phyloP scores from a whole-genome alignment of 1,140 invertebrate genomes.

The Paramacrobiotus metropolitanus region DNA sequence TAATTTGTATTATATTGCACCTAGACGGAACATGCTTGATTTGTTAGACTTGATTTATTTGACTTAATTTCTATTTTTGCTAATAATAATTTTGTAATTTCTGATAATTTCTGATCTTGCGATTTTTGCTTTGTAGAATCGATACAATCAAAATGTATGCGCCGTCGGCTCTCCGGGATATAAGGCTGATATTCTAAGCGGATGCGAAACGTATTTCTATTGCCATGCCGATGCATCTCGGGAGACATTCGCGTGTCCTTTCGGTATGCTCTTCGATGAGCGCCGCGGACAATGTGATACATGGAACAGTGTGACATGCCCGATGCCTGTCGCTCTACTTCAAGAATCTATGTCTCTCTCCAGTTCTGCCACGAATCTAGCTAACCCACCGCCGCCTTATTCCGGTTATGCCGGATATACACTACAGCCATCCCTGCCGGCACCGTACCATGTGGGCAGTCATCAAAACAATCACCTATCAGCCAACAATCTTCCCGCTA shows the following conservation, averaged over 20 bases:
- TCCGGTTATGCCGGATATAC: not conserved
- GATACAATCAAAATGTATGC: not conserved
- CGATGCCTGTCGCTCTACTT: not conserved
- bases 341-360: not conserved
- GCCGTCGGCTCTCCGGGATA: not conserved
- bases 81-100: too few relatives aligned
- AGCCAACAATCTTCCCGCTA: too few relatives aligned
- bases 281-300: not conserved
- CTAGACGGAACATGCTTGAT: too few relatives aligned
- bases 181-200: not conserved
- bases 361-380: not conserved
- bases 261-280: slow-evolving; percentile 1
- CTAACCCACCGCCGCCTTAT: not conserved
- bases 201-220: not conserved
- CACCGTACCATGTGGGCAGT: not conserved
- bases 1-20: too few relatives aligned
- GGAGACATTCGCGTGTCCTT: not conserved
- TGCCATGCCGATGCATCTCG: not conserved
- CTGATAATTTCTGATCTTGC: too few relatives aligned
- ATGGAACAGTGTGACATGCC: not conserved
- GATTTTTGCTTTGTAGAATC: too few relatives aligned
- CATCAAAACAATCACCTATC: not conserved
- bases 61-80: too few relatives aligned
- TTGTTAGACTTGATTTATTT: too few relatives aligned
- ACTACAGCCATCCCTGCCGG: not conserved